These are phyloP conservation scores for Turritopsis rubra DNA, from an alignment of 30 jellyfish, hydroid and myxozoan species.

Conservation along the genomic window DNA sequence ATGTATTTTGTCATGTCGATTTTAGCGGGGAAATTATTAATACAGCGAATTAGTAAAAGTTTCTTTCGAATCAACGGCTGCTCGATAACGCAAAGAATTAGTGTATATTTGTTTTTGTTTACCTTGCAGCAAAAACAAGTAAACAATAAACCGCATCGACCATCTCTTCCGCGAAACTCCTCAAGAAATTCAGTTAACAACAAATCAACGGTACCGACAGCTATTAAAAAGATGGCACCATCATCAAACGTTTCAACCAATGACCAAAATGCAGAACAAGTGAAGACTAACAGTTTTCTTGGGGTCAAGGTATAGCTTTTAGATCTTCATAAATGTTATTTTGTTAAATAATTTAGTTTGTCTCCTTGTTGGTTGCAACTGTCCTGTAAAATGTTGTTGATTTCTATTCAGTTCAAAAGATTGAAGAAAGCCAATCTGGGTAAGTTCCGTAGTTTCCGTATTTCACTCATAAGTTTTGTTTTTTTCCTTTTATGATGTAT, in stretches of 20 bases:
- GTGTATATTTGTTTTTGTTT: no score
- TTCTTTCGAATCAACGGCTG: background rate
- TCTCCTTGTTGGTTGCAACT: background rate
- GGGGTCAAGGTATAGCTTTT: constrained; percentile 47
- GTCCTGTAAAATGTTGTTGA: background rate
- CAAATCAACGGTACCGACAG: background rate
- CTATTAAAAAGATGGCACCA: background rate
- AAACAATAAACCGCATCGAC: background rate
- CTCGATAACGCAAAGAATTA: no score
- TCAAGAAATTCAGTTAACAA: background rate
- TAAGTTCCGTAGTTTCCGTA: constrained; percentile 22
- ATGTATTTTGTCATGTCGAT: no score
- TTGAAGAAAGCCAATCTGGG: constrained; percentile 70
- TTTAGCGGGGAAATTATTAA: no score
- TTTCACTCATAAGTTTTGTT: background rate
- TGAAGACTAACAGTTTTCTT: constrained; percentile 48
- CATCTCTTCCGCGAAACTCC: constrained; percentile 4
- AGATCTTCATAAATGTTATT: background rate
- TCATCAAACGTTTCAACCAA: constrained; percentile 28
- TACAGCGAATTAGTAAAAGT: no score
- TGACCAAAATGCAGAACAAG: constrained; percentile 30
- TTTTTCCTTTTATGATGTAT: background rate
- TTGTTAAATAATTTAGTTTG: background rate
- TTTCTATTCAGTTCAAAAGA: constrained; percentile 49
- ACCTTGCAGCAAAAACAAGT: background rate